Conservation (phyloP, 2,113 vertebrate genomes). For the Burhinus oedicnemus region DNA sequence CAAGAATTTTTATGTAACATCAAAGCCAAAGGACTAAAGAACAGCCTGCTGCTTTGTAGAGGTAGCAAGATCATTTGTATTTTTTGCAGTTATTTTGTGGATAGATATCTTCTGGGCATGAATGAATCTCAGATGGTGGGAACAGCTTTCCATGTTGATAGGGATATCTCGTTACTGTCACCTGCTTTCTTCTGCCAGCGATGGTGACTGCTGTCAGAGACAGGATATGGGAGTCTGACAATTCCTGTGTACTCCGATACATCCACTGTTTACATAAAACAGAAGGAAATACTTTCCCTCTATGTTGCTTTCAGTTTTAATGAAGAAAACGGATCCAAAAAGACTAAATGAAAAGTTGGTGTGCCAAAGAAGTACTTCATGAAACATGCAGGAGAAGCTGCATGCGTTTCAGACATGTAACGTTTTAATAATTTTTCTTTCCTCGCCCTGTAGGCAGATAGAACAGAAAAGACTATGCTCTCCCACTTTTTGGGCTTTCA, state of each 20-base stretch:
- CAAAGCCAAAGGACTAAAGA: background rate
- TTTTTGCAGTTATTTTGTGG: background rate
- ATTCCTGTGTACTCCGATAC: background rate
- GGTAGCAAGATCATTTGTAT: background rate
- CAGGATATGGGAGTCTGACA: background rate
- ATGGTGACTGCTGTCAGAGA: background rate
- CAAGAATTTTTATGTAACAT: background rate
- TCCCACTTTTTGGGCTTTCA: background rate
- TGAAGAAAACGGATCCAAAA: background rate
- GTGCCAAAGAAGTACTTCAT: background rate
- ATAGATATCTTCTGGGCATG: background rate
- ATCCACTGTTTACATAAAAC: background rate
- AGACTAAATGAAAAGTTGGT: background rate
- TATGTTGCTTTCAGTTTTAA: background rate
- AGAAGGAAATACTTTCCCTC: background rate
- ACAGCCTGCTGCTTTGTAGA: background rate
- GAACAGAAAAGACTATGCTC: background rate
- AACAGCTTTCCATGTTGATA: background rate
- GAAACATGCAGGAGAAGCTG: background rate
- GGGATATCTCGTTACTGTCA: background rate
- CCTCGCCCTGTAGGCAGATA: background rate
- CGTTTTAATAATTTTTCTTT: background rate
- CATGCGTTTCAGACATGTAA: background rate
- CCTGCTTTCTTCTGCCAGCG: background rate
- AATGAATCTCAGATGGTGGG: background rate